Conservation (phyloP, 2,888 invertebrate genomes). For the Xanthorhoe designata region DNA sequence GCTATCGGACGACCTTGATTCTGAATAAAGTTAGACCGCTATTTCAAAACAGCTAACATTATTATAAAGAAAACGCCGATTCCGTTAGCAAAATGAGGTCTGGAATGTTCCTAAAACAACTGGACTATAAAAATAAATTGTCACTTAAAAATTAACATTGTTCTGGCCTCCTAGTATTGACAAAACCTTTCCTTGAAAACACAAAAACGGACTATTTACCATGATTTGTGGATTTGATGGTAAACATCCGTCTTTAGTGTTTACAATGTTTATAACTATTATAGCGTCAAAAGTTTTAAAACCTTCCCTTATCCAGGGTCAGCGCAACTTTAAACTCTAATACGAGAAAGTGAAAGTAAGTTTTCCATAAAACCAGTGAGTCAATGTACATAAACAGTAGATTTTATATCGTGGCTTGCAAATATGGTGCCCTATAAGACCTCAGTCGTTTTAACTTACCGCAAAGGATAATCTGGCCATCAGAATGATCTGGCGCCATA, state of each 20-base stretch:
- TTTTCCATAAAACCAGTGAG: constrained; percentile 6
- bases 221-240: too few species aligned
- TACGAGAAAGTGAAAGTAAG: background rate
- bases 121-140: too few species aligned
- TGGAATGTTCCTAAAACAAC: too few species aligned
- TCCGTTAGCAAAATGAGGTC: too few species aligned
- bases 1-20: too few species aligned
- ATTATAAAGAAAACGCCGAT: too few species aligned
- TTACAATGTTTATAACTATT: too few species aligned
- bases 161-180: too few species aligned
- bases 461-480: constrained; percentile 10
- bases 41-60: too few species aligned
- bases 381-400: constrained; percentile 4
- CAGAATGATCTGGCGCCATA: background rate
- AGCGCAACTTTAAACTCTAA: background rate
- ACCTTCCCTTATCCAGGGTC: background rate
- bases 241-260: too few species aligned
- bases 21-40: too few species aligned
- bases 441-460: constrained; percentile 6
- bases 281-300: background rate
- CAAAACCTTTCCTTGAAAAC: background rate
- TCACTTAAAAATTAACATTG: background rate
- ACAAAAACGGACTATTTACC: too few species aligned
- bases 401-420: constrained; percentile 4
- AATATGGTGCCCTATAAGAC: constrained; percentile 6